Base-by-base conservation (phyloP, 2,113 vertebrate genomes). In the Anarhynchus alexandrinus region DNA sequence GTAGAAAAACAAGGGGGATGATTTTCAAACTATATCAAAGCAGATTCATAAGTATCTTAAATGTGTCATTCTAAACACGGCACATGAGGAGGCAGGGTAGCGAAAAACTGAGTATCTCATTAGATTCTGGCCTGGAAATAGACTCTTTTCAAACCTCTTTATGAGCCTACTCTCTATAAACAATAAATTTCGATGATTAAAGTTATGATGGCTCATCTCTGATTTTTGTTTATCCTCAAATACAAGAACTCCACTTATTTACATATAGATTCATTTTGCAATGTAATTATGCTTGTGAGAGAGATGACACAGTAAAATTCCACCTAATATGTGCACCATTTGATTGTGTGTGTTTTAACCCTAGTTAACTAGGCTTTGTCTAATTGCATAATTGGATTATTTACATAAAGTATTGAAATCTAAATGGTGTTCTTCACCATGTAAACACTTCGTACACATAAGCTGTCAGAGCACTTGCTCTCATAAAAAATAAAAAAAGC, bases 361-460 rank as follows among this genome's bases (percentile, higher is more conserved):
- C 58, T 92, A 67, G 43, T 95, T 97, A 96, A 93, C 76, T 79
- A 93, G 61, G 73, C 66, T 96, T 96, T 82, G 62, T 65, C 71
- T 96, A 94, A 96, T 96, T 92, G 71, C 40, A 71, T 94, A 93
- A 88, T 92, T 83, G 67, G 61, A 71, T 94, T 95, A 93, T 97
- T 95, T 95, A 92, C 86, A 91, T 89, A 87, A 94, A 92, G 25
- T 38, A 25, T 61, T 84, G 65, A 88, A 93, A 94, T 76, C 69
- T 91, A 93, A 93, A 94, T 91, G 43, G 10, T 0, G 0, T 90
- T 90, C 45, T 93, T 84, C 45, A 79, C 21, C 19, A 69, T 57
- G 65, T 76, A 93, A 89, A 82, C 4, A 65, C 86, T 95, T 91
- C 34, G 45, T 95, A n/a, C n/a, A 49, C 18, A 8, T 42, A 94